phyloP scores from a whole-genome alignment of 2,888 invertebrate species.

The Salticus scenicus region DNA sequence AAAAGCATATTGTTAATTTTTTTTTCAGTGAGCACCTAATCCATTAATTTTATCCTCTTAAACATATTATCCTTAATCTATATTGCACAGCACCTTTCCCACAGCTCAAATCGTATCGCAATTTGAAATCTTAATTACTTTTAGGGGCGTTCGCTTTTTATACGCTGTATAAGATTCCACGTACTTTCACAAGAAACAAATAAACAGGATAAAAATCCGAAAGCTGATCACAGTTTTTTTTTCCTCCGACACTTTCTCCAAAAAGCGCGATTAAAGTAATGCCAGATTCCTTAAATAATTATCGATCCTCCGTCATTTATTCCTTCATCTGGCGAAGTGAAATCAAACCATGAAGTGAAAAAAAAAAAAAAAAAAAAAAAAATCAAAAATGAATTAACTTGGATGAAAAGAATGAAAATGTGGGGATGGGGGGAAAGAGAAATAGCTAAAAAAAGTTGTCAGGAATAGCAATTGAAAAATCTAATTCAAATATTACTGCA shows the following conservation, averaged over 20 bases:
- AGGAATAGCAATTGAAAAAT: conserved; percentile 56
- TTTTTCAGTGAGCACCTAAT: conserved; percentile 5
- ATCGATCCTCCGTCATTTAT: conserved; percentile 47
- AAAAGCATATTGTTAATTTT: neutral
- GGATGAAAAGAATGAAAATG: neutral
- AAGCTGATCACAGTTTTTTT: neutral
- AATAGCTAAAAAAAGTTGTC: conserved; percentile 19
- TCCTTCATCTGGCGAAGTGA: conserved; percentile 27
- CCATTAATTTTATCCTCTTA: conserved; percentile 39
- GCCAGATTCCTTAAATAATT: conserved; percentile 48
- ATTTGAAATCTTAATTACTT: conserved; percentile 52
- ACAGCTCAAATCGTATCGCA: conserved; percentile 30
- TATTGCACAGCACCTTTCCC: conserved; percentile 19
- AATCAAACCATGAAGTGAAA: conserved; percentile 43
- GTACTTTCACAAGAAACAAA: neutral
- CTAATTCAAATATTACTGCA: conserved; percentile 52
- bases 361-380: conserved; percentile 35
- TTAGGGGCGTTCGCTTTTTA: conserved; percentile 14
- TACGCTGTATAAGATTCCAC: too few relatives aligned
- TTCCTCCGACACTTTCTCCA: neutral
- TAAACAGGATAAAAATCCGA: neutral
- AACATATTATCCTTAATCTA: conserved; percentile 38
- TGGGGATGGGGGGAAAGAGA: neutral
- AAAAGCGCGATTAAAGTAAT: neutral
- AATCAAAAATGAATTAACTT: conserved; percentile 30